A percentile compares a stretch with the other conserved stretches of the same genome.
These are phyloP conservation scores for Macropis europaea DNA, from an alignment of 2,888 invertebrate genomes.

Conservation along the genomic window DNA sequence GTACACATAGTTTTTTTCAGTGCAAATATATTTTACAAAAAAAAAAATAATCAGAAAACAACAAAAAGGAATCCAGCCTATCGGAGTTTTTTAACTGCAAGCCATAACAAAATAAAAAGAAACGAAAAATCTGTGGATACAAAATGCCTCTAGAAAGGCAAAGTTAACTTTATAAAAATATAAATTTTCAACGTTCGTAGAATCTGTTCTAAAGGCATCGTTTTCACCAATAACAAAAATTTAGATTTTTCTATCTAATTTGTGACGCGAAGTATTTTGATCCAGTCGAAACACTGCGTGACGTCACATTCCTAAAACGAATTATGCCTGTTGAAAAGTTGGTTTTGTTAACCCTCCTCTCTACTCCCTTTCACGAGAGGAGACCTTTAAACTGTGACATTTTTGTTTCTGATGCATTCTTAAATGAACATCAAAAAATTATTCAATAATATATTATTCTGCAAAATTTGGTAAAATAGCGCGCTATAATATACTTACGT, in stretches of 20 bases:
- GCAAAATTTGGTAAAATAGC: too few relatives aligned
- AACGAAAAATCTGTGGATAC: slow-evolving; percentile 20
- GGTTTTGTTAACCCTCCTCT: slow-evolving; percentile 24
- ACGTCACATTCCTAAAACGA: slow-evolving; percentile 62
- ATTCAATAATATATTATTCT: too few relatives aligned
- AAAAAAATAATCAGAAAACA: slow-evolving; percentile 21
- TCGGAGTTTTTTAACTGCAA: slow-evolving; percentile 9
- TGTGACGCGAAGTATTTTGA: slow-evolving; percentile 63
- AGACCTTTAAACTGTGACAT: slow-evolving; percentile 23
- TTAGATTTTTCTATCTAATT: slow-evolving; percentile 49
- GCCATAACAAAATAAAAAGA: slow-evolving; percentile 19
- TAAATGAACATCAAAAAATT: neutral
- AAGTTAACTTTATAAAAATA: slow-evolving; percentile 47
- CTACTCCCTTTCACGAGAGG: slow-evolving; percentile 63
- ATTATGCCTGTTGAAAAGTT: slow-evolving; percentile 44
- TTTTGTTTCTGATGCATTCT: neutral
- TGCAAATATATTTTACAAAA: slow-evolving; percentile 49
- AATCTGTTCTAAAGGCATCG: slow-evolving; percentile 14
- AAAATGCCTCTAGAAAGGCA: slow-evolving; percentile 31
- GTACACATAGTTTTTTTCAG: slow-evolving; percentile 32
- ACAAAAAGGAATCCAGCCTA: slow-evolving; percentile 45
- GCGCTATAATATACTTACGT: slow-evolving; percentile 51
- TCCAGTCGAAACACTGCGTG: slow-evolving; percentile 67
- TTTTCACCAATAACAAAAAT: slow-evolving; percentile 35
- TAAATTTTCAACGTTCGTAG: slow-evolving; percentile 32